These are phyloP conservation scores for Fundulus diaphanus DNA, from an alignment of 2,797 vertebrate genomes.

Conservation along the genomic window DNA sequence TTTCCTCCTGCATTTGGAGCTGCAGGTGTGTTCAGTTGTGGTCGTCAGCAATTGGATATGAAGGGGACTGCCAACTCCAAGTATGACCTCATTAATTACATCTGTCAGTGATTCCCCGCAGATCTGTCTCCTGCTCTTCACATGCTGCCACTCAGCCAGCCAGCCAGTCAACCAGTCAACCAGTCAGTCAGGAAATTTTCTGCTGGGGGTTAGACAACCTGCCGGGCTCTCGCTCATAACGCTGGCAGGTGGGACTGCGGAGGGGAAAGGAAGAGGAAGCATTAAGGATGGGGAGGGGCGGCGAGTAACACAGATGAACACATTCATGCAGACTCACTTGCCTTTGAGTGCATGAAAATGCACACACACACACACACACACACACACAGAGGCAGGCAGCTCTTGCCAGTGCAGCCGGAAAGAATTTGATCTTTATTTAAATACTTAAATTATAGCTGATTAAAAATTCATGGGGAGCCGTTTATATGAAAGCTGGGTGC, in stretches of 20 bases:
- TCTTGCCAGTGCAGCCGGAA: conserved; percentile 72
- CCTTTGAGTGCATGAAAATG: conserved; percentile 64
- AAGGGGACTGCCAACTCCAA: conserved; percentile 78
- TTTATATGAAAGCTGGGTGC: conserved; percentile 78
- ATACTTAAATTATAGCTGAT: conserved; percentile 83
- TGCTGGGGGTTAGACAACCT: conserved; percentile 77
- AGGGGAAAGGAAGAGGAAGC: conserved; percentile 39
- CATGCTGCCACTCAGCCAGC: conserved; percentile 79
- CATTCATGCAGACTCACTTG: conserved; percentile 64
- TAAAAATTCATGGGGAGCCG: conserved; percentile 80
- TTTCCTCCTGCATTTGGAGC: conserved; percentile 42
- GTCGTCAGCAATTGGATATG: conserved; percentile 79
- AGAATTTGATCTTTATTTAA: conserved; percentile 84
- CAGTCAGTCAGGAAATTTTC: conserved; percentile 79
- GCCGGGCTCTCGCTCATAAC: conserved; percentile 70
- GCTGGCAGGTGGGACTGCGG: conserved; percentile 71
- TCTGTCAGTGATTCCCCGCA: conserved; percentile 81
- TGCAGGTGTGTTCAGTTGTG: conserved; percentile 78
- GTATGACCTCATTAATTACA: conserved; percentile 85
- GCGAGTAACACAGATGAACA: conserved; percentile 67
- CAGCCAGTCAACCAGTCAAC: conserved; percentile 69
- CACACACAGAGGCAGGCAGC: conserved; percentile 55
- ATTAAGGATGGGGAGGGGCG: conserved; percentile 44
- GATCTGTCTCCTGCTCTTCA: conserved; percentile 78
- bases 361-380: conserved; percentile 37